Conservation (phyloP, 1,140 invertebrate genomes). For the Leucophenga varia region DNA sequence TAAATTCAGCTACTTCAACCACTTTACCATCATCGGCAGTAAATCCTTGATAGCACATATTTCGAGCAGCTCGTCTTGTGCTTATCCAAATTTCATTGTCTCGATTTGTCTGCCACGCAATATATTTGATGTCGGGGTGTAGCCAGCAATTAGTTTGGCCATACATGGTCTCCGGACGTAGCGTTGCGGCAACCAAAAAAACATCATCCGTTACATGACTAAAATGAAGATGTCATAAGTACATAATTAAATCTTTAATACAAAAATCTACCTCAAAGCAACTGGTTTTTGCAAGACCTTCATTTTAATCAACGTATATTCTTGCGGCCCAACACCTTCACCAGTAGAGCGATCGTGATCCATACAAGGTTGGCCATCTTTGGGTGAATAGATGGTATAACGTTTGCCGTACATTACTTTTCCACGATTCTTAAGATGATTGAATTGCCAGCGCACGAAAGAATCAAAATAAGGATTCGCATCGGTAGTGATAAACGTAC, state of each 20-base stretch:
- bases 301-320: constrained; percentile 98
- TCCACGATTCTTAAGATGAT: constrained; percentile 80
- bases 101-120: constrained; percentile 75
- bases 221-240: constrained; percentile 32
- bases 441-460: constrained; percentile 97
- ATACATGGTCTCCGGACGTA: constrained; percentile 99
- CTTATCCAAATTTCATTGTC: constrained; percentile 82
- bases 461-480: constrained; percentile 97
- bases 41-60: constrained; percentile 96
- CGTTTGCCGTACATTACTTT: constrained; percentile 97
- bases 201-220: constrained; percentile 60
- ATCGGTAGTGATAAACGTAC: constrained; percentile 98
- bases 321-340: constrained; percentile 97
- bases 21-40: constrained; percentile 79
- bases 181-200: constrained; percentile 93
- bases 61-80: constrained; percentile 83
- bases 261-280: constrained; percentile 65
- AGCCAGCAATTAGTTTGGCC: constrained; percentile 99
- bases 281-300: constrained; percentile 74
- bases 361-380: constrained; percentile 99
- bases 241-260: neutral
- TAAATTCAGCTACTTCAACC: constrained; percentile 68
- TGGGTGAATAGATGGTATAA: constrained; percentile 95
- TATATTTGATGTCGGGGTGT: constrained; percentile 91
- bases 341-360: constrained; percentile 96